Evolutionary conservation across 1,140 invertebrate species (phyloP), one percentile per base, ranked within the genome.

Genomic region (Trachymyrmex septentrionalis): DNA sequence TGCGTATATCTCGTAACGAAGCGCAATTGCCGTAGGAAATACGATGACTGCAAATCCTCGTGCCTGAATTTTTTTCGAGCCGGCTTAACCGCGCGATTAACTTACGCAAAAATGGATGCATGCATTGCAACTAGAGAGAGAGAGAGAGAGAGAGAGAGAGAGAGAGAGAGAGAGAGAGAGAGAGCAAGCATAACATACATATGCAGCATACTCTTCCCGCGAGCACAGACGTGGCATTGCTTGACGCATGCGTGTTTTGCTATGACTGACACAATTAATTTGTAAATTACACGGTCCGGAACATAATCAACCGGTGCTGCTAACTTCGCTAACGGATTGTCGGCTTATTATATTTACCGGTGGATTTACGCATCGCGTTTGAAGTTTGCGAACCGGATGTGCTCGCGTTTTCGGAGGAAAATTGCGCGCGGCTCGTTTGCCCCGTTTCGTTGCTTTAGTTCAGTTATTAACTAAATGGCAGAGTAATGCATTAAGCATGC

Each of bases 381-480:
- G 69, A 84, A 84, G 21, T 63, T 63, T 14, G 53, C 55, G 19
- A n/a, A 30, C 50, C 78, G 34, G 50, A 82, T 55, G 34, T 53
- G 76, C 61, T 27, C 73, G 6, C 16, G 19, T 59, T 81, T 59
- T 71, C 48, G 14, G 14, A 38, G 64, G 80, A 84, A 72, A 84
- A 84, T 57, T 16, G 38, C 55, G 55, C 55, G 16, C 38, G 34
- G 34, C n/a, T 59, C 64, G 73, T 38, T 61, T 10, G 53, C 34
- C 3, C 27, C 57, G 30, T 16, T 59, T 24, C 57, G 59, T 57
- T 57, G 55, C 69, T 84, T 84, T 21, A 73, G 55, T 84, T 61
- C 55, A 27, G 55, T 75, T 84, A 84, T 84, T 84, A 73, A 84
- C 69, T 84, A 75, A 84, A 84, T 84, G 69, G 69, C 38, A 21